Percentiles rank a stretch among this genome's conserved stretches.
Evolutionary conservation across 30 jellyfish, hydroid and myxozoan genomes (phyloP).

Genomic region (Turritopsis rubra): DNA sequence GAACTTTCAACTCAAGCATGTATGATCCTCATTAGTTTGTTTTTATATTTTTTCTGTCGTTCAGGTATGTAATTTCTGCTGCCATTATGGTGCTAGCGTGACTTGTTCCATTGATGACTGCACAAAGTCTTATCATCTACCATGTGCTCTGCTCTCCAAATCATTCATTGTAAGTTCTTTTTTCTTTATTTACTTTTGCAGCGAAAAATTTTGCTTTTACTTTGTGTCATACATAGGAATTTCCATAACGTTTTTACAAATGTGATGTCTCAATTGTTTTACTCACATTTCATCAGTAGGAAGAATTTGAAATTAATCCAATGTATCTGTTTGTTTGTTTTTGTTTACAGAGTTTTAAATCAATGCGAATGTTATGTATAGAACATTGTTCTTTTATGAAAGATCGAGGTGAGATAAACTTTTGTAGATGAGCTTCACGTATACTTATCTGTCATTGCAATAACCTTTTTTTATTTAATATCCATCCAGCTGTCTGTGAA

Average conservation of each 20-base stretch:
- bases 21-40: too few relatives aligned
- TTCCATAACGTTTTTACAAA: too few relatives aligned
- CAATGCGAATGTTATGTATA: slow-evolving; percentile 17
- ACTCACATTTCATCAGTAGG: not conserved
- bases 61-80: slow-evolving; percentile 67
- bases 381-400: not conserved
- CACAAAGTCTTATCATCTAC: slow-evolving; percentile 53
- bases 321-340: not conserved
- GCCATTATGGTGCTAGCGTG: slow-evolving; percentile 87
- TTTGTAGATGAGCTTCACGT: not conserved
- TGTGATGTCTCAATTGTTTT: too few relatives aligned
- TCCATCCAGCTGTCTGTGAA: slow-evolving; percentile 13
- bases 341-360: slow-evolving; percentile 10
- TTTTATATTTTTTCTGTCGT: not conserved
- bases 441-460: not conserved
- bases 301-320: not conserved
- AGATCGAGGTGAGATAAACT: slow-evolving; percentile 20
- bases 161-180: slow-evolving; percentile 50
- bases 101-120: slow-evolving; percentile 68
- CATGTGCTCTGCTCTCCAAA: slow-evolving; percentile 69
- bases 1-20: too few relatives aligned
- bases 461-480: not conserved
- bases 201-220: too few relatives aligned
- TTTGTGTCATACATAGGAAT: too few relatives aligned
- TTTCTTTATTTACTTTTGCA: not conserved